phyloP scores from a whole-genome alignment of 2,113 vertebrate species.

The Chionis minor region DNA sequence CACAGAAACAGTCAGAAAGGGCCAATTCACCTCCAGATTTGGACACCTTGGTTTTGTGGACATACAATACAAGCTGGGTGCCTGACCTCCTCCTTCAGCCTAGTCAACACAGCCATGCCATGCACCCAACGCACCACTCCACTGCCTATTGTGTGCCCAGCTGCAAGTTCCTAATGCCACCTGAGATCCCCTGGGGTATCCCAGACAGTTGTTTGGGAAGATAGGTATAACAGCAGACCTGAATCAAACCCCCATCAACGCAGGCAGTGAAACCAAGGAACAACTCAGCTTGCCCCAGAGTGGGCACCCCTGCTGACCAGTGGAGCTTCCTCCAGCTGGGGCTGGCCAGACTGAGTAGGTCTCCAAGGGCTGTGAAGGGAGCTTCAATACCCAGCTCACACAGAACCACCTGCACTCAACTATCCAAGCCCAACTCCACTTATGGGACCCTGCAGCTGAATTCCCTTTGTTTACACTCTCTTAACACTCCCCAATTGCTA shows the following conservation, averaged over 20 bases:
- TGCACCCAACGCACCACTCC: not conserved
- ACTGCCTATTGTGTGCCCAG: not conserved
- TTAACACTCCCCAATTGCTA: not conserved
- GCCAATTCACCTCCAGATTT: not conserved
- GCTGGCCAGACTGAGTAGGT: not conserved
- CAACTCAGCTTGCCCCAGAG: rapidly evolving
- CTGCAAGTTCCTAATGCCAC: not conserved
- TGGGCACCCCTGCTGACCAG: not conserved
- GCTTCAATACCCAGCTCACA: not conserved
- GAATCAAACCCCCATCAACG: not conserved
- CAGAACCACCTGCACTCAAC: not conserved
- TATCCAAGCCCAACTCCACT: not conserved
- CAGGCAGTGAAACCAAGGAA: not conserved
- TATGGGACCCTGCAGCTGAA: not conserved
- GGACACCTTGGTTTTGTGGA: not conserved
- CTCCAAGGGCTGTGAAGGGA: not conserved
- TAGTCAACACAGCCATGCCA: not conserved
- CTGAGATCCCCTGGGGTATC: not conserved
- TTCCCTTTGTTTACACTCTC: not conserved
- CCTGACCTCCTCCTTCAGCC: not conserved
- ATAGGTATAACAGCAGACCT: not conserved
- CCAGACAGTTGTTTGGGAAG: not conserved
- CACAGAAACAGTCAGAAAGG: not conserved
- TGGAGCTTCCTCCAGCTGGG: not conserved
- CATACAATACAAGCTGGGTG: not conserved